Percentiles rank a stretch among this genome's conserved stretches.
These are phyloP conservation scores for Drosophila mayri DNA, from an alignment of 1,140 invertebrate genomes.

Conservation along the genomic window DNA sequence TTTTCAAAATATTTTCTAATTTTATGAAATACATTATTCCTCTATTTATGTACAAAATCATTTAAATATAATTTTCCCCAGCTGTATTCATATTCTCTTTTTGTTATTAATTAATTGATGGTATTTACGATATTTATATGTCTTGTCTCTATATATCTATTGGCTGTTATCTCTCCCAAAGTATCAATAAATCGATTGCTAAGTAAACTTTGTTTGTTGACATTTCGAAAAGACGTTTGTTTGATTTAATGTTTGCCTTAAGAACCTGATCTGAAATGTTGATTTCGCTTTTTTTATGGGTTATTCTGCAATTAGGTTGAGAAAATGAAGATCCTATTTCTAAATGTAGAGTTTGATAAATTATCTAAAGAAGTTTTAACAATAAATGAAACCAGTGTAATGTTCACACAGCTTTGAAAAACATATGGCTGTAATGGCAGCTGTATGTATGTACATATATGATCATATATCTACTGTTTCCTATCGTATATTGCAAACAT, in stretches of 20 bases:
- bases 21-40: neutral
- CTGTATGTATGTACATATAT: constrained; percentile 4
- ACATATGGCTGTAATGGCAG: constrained; percentile 14
- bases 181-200: constrained; percentile 35
- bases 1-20: too few relatives aligned
- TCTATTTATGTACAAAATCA: too few relatives aligned
- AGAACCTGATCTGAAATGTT: constrained; percentile 13
- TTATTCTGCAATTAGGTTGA: neutral
- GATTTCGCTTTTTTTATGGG: neutral
- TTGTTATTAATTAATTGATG: constrained; percentile 15
- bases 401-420: constrained; percentile 18
- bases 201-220: constrained; percentile 27
- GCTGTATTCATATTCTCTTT: neutral
- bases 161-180: constrained; percentile 22
- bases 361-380: too few relatives aligned
- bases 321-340: constrained; percentile 8
- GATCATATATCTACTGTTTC: constrained; percentile 32
- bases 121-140: neutral
- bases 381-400: constrained; percentile 1
- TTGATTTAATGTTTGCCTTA: constrained; percentile 23
- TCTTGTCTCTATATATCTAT: constrained; percentile 1
- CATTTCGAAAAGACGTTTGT: constrained; percentile 30
- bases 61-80: neutral
- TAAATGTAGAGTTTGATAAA: neutral
- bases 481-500: constrained; percentile 42